Base-by-base conservation (phyloP, 2,797 vertebrate genomes). In the Pogoniulus pusillus region DNA sequence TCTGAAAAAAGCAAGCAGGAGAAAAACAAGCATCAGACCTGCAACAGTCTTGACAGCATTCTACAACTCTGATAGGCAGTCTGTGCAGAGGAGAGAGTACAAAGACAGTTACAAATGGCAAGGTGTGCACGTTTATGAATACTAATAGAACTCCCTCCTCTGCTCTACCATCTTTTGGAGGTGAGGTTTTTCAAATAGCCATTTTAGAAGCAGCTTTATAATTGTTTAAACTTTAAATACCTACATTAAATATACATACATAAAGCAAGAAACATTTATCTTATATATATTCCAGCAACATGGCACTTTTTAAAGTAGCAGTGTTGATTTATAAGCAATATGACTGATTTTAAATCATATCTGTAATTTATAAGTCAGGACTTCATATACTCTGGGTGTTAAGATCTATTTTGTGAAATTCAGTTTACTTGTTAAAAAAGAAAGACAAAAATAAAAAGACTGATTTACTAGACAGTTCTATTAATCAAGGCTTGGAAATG, bases 81-180 rank as follows among this genome's bases (percentile, higher is more conserved):
- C 49, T 47, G 60, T 63, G 59, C 71, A 94, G 54, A 91, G 74
- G 59, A 59, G 74, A 91, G 49, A 89, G 75, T 88, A 87, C 84
- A 83, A 89, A 96, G 91, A 93, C 88, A 95, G 69, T 91, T 95
- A 95, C 81, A 92, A 93, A 96, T 85, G 73, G 69, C 72, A 93
- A 89, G 55, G 59, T 80, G 59, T 80, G 51, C 30, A 76, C 59
- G 39, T 82, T 87, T 81, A 78, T 93, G 87, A 91, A 94, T 94
- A 89, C 29, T 24, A 96, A 82, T 89, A 88, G 85, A 88, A 70
- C 80, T 87, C 18, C 30, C n/a, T 53, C 58, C 43, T 88, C 60
- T 89, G 57, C 49, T 94, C 76, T 75, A 85, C 83, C 83, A 89
- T 91, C 7, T 35, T 27, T 78, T 89, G 84, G 73, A 95, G 77